Evolutionary conservation across 2,113 vertebrate genomes (phyloP).

Genomic region (Zapus hudsonius): DNA sequence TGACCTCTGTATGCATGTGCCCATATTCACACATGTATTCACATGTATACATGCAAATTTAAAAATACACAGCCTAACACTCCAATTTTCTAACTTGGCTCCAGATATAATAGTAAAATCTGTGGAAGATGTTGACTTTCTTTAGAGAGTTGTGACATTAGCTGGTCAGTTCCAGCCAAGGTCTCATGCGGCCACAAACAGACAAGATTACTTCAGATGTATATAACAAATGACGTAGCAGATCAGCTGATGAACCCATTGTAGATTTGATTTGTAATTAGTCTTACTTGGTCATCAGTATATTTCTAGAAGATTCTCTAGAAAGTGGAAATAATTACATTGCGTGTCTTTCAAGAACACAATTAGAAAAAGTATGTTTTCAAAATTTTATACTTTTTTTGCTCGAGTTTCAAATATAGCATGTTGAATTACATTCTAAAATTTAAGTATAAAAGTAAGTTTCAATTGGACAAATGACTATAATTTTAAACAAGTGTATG

Average conservation of each 20-base stretch:
- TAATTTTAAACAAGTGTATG: constrained; percentile 10
- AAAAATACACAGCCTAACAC: not conserved
- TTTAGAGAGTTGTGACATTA: not conserved
- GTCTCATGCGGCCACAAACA: too few relatives aligned
- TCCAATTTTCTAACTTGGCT: not conserved
- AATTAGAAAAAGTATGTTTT: too few relatives aligned
- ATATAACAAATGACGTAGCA: too few relatives aligned
- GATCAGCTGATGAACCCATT: too few relatives aligned
- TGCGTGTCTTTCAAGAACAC: not conserved
- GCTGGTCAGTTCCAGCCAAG: too few relatives aligned
- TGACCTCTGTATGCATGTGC: too few relatives aligned
- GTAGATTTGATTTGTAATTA: too few relatives aligned
- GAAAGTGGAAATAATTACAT: too few relatives aligned
- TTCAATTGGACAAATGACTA: not conserved
- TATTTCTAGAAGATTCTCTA: too few relatives aligned
- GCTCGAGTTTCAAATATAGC: not conserved
- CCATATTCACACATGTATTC: not conserved
- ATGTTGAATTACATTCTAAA: not conserved
- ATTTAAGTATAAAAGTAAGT: not conserved
- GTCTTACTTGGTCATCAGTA: too few relatives aligned
- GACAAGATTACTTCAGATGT: too few relatives aligned
- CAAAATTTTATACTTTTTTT: too few relatives aligned
- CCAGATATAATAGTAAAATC: not conserved
- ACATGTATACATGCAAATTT: not conserved
- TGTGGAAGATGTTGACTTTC: not conserved